phyloP scores from a whole-genome alignment of 2,113 vertebrate species.

The Scolopax mira region DNA sequence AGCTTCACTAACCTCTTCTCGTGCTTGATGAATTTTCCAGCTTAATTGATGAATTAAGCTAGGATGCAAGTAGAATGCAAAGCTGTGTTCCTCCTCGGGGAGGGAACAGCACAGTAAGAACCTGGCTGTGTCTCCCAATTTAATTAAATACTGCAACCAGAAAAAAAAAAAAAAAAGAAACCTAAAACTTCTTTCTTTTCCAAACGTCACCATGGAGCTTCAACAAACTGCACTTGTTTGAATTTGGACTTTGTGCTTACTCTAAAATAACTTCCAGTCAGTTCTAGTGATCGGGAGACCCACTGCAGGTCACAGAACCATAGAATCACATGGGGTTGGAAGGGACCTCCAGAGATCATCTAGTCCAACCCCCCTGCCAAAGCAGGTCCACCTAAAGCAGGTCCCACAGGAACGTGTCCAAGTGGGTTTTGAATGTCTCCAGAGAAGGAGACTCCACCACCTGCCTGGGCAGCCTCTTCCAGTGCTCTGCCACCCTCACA shows the following conservation, averaged over 20 bases:
- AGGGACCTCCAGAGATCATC: no score
- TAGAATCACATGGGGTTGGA: no score
- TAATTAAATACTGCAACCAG: background rate
- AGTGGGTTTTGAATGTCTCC: no score
- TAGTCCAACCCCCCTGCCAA: no score
- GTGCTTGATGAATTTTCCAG: no score
- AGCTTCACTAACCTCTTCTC: background rate
- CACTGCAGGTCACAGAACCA: background rate
- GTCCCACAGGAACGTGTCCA: no score
- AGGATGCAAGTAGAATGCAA: fast-evolving
- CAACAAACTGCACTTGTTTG: background rate
- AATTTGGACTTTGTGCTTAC: background rate
- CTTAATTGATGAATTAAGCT: fast-evolving
- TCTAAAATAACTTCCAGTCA: background rate
- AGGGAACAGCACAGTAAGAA: background rate
- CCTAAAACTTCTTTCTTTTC: background rate
- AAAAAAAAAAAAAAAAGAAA: no score
- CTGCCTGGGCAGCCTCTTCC: no score
- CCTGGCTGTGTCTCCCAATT: background rate
- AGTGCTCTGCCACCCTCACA: no score
- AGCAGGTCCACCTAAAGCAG: no score
- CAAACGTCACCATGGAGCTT: background rate
- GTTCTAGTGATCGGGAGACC: background rate
- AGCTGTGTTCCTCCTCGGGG: background rate
- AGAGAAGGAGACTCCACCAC: no score